Base-by-base conservation (phyloP, 2,113 vertebrate genomes). In the Prionailurus bengalensis region DNA sequence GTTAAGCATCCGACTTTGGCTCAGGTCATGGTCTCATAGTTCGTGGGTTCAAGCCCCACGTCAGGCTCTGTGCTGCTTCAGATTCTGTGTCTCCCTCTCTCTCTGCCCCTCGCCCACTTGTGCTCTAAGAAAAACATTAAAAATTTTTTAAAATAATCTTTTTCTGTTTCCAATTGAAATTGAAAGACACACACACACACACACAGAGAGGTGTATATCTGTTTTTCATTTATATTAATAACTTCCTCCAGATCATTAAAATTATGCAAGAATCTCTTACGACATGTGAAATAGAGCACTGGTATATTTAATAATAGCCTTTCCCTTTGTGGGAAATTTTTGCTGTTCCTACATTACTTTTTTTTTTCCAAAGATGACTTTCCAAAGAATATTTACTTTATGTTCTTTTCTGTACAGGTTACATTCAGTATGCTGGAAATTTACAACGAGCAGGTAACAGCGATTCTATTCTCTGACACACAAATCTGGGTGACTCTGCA, bases 371-470 rank as follows among this genome's bases (percentile, higher is more conserved):
- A 89, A 92, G 45, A 58, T 42, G 19, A 78, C 16, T 15, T 61
- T 68, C 94, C 3, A 89, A 36, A 78, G 61, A 66, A 17, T 13
- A 63, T 23, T 97, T 45, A 87, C 76, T 61, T 93, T 58, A 58
- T 95, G 19, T 83, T 95, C 15, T 93, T 97, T 33, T 92, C 93
- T 79, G 92, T 71, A 11, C 97, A 99, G 99, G 99, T 99, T 27
- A 99, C 99, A 95, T 99, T 99, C 98, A 99, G 99, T 87, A 99
- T 99, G 99, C 97, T 99, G 99, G 99, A 99, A 98, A 99, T 99
- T 96, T 99, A 99, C 97, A 99, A 99, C 3, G 99, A 99, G 89
- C 99, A 99, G 99, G 99, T 99, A 98, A 98, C 19, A 14, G 39
- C 23, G 39, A 80, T 68, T 53, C 1, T 63, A 1, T 73, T 93